Evolutionary conservation across 2,888 invertebrate species (phyloP).

Genomic region (Dryococelus australis): DNA sequence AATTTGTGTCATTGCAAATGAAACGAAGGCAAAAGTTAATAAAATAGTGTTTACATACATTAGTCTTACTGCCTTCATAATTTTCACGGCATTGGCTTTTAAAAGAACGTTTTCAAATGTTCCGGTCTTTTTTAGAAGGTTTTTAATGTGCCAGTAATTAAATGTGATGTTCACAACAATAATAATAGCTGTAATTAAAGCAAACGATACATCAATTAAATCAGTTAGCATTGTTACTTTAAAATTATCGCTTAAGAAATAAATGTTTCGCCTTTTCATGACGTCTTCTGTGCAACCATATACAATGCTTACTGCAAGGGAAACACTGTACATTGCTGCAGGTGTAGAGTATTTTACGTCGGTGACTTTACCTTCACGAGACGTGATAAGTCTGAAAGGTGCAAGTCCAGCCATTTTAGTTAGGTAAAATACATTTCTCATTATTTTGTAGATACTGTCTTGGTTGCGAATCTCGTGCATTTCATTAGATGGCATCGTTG

Average conservation of each 20-base stretch:
- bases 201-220: no score
- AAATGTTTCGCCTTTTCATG: neutral
- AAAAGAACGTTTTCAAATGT: no score
- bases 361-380: no score
- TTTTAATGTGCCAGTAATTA: no score
- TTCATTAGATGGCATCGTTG: no score
- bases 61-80: neutral
- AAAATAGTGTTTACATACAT: neutral
- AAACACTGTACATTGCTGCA: neutral
- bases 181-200: neutral
- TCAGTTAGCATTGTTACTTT: neutral
- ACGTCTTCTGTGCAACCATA: neutral
- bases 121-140: no score
- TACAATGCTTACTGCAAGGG: neutral
- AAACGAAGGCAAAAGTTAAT: neutral
- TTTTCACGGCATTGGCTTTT: no score
- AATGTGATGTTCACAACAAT: neutral
- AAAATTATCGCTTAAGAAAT: neutral
- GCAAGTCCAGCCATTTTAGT: no score
- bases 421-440: no score
- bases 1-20: neutral
- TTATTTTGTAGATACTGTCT: no score
- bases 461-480: no score
- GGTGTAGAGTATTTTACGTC: neutral
- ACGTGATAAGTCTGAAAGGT: no score